These are phyloP conservation scores for Boleophthalmus pectinirostris DNA, from an alignment of 2,113 vertebrate genomes.

Conservation along the genomic window DNA sequence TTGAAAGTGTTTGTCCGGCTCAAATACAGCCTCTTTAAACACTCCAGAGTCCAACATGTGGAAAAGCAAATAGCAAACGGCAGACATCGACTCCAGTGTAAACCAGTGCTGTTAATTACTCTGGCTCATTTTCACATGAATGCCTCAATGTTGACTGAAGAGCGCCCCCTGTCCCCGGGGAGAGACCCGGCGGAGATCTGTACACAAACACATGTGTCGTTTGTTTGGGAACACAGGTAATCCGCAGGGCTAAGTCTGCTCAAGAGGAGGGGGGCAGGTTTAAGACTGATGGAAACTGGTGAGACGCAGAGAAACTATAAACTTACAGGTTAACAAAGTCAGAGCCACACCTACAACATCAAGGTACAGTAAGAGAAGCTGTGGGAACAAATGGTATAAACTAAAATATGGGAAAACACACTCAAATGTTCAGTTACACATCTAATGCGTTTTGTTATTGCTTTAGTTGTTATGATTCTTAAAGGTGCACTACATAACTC, in stretches of 20 bases:
- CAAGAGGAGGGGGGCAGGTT: constrained; percentile 34
- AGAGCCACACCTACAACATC: background rate
- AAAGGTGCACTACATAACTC: no score
- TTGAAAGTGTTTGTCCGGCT: background rate
- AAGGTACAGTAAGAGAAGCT: no score
- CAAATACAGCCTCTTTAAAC: background rate
- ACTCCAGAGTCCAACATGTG: background rate
- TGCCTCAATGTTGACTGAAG: constrained; percentile 59
- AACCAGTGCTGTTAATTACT: constrained; percentile 58
- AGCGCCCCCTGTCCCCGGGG: constrained; percentile 62
- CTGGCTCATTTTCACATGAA: constrained; percentile 61
- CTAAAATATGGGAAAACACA: no score
- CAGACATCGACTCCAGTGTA: constrained; percentile 38
- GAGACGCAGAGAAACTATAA: no score
- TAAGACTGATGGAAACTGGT: background rate
- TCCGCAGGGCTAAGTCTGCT: constrained; percentile 57
- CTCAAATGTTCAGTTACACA: no score
- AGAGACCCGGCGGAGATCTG: constrained; percentile 57
- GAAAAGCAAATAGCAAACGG: background rate
- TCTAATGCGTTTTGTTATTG: no score
- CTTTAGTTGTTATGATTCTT: no score
- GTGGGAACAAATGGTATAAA: no score
- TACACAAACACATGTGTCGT: constrained; percentile 67
- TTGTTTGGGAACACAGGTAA: constrained; percentile 67
- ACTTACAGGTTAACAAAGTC: background rate